Base-by-base conservation (phyloP, 2,888 invertebrate genomes). In the Gisinianus flammeolus region DNA sequence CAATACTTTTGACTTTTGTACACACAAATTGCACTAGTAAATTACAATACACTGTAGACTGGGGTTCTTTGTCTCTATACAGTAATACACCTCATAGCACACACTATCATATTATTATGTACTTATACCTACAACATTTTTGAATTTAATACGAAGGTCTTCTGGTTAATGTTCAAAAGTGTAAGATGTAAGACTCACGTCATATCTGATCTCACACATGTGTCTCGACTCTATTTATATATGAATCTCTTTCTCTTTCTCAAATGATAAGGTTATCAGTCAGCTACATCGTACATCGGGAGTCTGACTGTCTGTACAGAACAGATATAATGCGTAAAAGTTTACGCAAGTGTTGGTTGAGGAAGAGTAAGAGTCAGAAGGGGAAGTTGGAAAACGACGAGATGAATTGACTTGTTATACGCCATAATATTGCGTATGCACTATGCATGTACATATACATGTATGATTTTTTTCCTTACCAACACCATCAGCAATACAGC, bases 401-500 rank as follows among this genome's bases (percentile, higher is more conserved):
- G 52, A 44, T 12, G 68, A 66, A 64, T 74, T 62, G 26, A 62
- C 62, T 54, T 16, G 44, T 35, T 12, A 35, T 35, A 35, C 35
- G 12, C 35, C 35, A 35, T 35, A 35, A 35, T 35, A 35, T 35
- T 8, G 12, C 35, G 12, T 35, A 35, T 35, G n/a, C n/a, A 35
- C 12, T 35, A 35, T 35, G 5, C 12, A 35, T 35, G 35, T 35
- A 35, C 5, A 35, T 35, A 12, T 35, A 12, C 6, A 8, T 35
- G 16, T 56, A 22, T 5, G 8, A 6, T 12, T 56, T 56, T 56
- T 56, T 56, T 26, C 77, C 87, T 87, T 86, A 90, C 90, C 90
- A 79, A 94, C 92, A 72, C 94, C 94, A 87, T 93, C 93, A 33
- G 93, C 91, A 83, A 94, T 94, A 85, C 94, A 94, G 77, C 82